Percentiles rank a stretch among this genome's conserved stretches.
phyloP scores from a whole-genome alignment of 2,113 vertebrate genomes.

The Muscicapa adusta region DNA sequence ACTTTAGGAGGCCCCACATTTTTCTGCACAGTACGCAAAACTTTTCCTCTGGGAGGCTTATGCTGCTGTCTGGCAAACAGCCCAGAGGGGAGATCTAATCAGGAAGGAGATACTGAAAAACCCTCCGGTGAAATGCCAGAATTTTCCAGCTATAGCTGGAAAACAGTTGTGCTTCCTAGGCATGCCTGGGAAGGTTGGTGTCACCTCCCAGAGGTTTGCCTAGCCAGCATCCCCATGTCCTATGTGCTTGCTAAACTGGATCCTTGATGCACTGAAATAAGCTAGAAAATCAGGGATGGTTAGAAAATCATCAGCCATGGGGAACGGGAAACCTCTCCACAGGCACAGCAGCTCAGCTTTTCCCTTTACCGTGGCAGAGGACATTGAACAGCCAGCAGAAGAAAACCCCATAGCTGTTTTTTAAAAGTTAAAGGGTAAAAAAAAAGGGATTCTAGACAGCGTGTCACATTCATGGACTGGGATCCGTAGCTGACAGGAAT shows the following conservation, averaged over 20 bases:
- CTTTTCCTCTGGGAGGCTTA: background rate
- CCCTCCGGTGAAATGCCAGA: background rate
- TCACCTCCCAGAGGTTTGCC: background rate
- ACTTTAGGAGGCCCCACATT: background rate
- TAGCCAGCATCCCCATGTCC: background rate
- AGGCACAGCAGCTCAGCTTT: background rate
- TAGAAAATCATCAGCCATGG: fast-evolving
- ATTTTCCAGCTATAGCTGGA: background rate
- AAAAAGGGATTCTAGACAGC: background rate
- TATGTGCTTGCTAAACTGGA: background rate
- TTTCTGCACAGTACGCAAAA: background rate
- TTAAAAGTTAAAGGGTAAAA: background rate
- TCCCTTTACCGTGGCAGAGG: background rate
- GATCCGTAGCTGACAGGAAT: conserved; percentile 8
- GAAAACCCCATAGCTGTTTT: background rate
- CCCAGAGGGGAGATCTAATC: background rate
- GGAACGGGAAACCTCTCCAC: background rate
- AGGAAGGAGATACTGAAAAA: background rate
- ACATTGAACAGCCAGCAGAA: background rate
- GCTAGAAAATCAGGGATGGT: background rate
- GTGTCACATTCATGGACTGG: background rate
- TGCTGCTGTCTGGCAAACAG: background rate
- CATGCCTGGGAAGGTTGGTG: background rate
- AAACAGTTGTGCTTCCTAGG: background rate
- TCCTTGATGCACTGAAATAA: background rate